Conservation (phyloP, 2,888 invertebrate genomes). For the Hanleya hanleyi region DNA sequence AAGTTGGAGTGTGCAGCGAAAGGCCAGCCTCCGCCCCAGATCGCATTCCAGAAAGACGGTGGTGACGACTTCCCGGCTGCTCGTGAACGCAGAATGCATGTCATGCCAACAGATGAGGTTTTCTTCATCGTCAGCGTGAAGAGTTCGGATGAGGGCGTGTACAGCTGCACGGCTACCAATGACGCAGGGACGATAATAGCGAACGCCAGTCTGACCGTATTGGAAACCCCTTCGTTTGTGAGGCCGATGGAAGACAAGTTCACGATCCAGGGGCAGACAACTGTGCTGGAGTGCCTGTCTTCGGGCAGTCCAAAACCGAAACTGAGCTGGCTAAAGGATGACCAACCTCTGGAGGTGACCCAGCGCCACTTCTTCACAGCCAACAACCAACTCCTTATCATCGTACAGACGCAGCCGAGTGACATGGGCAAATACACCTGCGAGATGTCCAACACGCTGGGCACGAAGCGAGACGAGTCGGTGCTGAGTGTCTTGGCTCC, state of each 20-base stretch:
- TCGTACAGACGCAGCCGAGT: conserved; percentile 83
- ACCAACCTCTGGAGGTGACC: conserved; percentile 81
- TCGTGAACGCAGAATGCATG: conserved; percentile 91
- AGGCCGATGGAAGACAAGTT: conserved; percentile 87
- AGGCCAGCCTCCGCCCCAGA: conserved; percentile 86
- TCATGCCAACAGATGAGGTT: conserved; percentile 91
- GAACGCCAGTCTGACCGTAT: conserved; percentile 89
- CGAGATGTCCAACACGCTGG: conserved; percentile 89
- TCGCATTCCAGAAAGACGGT: conserved; percentile 73
- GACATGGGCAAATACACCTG: conserved; percentile 94
- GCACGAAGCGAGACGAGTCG: conserved; percentile 83
- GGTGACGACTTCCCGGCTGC: conserved; percentile 89
- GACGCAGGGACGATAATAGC: conserved; percentile 89
- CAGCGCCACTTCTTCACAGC: conserved; percentile 91
- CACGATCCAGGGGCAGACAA: conserved; percentile 85
- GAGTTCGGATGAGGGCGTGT: conserved; percentile 90
- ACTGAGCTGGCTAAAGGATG: conserved; percentile 90
- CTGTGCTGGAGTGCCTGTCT: conserved; percentile 91
- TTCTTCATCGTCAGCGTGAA: conserved; percentile 95
- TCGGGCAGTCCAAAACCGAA: conserved; percentile 88
- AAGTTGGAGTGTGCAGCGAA: conserved; percentile 92
- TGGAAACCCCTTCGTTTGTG: conserved; percentile 87
- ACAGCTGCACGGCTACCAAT: conserved; percentile 94
- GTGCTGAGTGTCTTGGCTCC: conserved; percentile 82
- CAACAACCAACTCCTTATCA: conserved; percentile 90